These are phyloP conservation scores for Crotalus helleri DNA, from an alignment of 2,113 vertebrate species.

Conservation along the genomic window DNA sequence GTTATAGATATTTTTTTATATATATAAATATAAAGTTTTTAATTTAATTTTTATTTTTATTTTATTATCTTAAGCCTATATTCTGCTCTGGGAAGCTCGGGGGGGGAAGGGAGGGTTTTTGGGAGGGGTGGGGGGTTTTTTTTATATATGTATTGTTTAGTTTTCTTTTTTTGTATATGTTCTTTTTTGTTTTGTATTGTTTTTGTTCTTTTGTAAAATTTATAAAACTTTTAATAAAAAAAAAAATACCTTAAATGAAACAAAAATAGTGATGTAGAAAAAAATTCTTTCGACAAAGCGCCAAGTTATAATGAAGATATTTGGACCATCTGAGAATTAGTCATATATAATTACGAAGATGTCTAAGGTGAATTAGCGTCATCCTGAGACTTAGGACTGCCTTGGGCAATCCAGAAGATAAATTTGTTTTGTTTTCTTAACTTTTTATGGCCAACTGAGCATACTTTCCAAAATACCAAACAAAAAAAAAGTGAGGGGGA, in stretches of 20 bases:
- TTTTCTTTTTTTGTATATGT: too few relatives aligned
- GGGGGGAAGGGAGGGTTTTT: too few relatives aligned
- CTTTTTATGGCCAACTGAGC: not conserved
- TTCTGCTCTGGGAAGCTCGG: too few relatives aligned
- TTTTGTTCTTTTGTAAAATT: too few relatives aligned
- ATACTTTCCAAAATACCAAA: not conserved
- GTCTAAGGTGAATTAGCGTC: not conserved
- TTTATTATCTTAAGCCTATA: too few relatives aligned
- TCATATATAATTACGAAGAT: not conserved
- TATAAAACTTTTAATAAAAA: too few relatives aligned
- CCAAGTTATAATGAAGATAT: not conserved
- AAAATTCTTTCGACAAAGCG: not conserved
- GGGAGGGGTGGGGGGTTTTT: too few relatives aligned
- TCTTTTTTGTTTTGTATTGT: too few relatives aligned
- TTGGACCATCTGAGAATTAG: not conserved
- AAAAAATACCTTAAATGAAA: not conserved
- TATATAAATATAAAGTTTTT: too few relatives aligned
- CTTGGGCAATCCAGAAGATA: not conserved
- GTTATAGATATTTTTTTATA: too few relatives aligned
- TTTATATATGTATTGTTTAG: too few relatives aligned
- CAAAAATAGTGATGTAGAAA: not conserved
- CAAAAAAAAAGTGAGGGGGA: not conserved
- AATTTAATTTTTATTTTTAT: too few relatives aligned
- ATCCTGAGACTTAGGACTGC: not conserved
- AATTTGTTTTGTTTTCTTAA: not conserved